These are phyloP conservation scores for Harpegnathos saltator DNA, from an alignment of 1,140 invertebrate genomes.

Conservation along the genomic window DNA sequence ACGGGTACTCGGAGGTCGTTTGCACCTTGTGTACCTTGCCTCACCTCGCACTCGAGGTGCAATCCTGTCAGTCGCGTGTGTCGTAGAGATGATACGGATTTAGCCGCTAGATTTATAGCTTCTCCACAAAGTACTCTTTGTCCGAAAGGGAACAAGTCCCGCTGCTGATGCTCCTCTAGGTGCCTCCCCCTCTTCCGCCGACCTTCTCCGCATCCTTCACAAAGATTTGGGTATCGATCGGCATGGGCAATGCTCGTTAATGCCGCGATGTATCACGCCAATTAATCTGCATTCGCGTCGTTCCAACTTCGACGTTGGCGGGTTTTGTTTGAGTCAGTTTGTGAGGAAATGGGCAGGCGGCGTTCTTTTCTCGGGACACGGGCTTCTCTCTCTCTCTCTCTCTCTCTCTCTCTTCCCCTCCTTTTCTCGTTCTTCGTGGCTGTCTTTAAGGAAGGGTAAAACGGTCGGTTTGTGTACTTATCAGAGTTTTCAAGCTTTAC, in stretches of 20 bases:
- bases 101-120: slow-evolving; percentile 15
- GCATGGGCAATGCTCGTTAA: neutral
- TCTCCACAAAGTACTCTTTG: neutral
- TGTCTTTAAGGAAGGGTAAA: neutral
- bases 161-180: neutral
- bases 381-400: neutral
- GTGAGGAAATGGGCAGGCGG: neutral
- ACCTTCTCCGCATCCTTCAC: neutral
- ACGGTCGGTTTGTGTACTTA: slow-evolving; percentile 11
- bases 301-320: slow-evolving; percentile 1
- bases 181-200: neutral
- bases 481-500: slow-evolving; percentile 18
- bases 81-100: slow-evolving; percentile 30
- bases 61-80: slow-evolving; percentile 35
- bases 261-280: slow-evolving; percentile 4
- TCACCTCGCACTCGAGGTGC: slow-evolving; percentile 43
- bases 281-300: slow-evolving; percentile 26
- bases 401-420: neutral
- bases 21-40: slow-evolving; percentile 54
- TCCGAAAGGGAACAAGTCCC: neutral
- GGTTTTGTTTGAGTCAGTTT: slow-evolving; percentile 16
- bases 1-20: slow-evolving; percentile 54
- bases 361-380: neutral
- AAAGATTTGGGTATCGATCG: neutral
- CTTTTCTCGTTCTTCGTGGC: no score